A percentile compares a stretch with the other conserved stretches of the same genome.
Conservation (phyloP, 2,113 vertebrate genomes). For the Smithornis capensis region DNA sequence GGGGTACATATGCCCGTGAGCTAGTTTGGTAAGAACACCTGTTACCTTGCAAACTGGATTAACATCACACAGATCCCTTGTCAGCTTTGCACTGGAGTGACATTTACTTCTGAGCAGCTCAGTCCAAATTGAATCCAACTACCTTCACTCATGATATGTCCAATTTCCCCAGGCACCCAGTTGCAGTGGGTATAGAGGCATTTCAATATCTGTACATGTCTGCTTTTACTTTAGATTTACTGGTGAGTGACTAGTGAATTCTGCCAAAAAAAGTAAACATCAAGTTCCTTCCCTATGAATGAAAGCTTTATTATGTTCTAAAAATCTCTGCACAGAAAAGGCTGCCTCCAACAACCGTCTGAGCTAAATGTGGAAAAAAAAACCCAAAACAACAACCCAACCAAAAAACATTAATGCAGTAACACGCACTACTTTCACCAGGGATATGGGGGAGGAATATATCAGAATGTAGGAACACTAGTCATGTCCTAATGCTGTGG, state of each 20-base stretch:
- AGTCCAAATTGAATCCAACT: background rate
- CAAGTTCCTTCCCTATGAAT: slow-evolving; percentile 47
- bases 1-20: fast-evolving
- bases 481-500: background rate
- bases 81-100: background rate
- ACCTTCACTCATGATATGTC: background rate
- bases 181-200: background rate
- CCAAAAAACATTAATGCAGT: background rate
- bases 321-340: slow-evolving; percentile 13
- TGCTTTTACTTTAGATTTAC: slow-evolving; percentile 51
- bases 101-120: background rate
- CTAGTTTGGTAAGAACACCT: background rate
- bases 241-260: slow-evolving; percentile 32
- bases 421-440: background rate
- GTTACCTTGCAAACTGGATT: background rate
- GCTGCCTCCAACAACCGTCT: slow-evolving; percentile 6
- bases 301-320: slow-evolving; percentile 50
- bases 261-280: slow-evolving; percentile 59
- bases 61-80: background rate
- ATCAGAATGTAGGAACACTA: background rate
- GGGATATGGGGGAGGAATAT: background rate
- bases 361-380: background rate
- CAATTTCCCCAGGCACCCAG: background rate
- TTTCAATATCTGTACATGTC: background rate
- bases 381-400: background rate